Evolutionary conservation across 2,888 invertebrate genomes (phyloP).

Genomic region (Volucella zonaria): DNA sequence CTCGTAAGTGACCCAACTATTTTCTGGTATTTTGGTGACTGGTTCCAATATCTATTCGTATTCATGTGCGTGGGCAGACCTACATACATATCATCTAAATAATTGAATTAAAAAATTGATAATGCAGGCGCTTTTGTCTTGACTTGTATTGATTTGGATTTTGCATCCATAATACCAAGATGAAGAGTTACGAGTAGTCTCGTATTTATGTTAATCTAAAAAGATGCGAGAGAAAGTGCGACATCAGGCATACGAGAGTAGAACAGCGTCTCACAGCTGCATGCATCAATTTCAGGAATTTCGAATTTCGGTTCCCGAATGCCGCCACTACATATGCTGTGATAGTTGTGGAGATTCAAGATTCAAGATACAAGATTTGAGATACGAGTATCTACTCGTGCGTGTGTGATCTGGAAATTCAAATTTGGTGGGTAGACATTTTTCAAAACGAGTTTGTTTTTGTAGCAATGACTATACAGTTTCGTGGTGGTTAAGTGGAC

Average conservation of each 20-base stretch:
- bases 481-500: slow-evolving; percentile 62
- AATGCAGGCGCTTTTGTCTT: slow-evolving; percentile 36
- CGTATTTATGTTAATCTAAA: slow-evolving; percentile 56
- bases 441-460: slow-evolving; percentile 29
- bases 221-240: slow-evolving; percentile 65
- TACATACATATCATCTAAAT: slow-evolving; percentile 28
- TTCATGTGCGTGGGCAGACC: slow-evolving; percentile 31
- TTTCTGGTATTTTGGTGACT: slow-evolving; percentile 15
- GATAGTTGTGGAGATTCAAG: slow-evolving; percentile 40
- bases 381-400: no score
- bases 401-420: slow-evolving; percentile 67
- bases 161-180: slow-evolving; percentile 46
- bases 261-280: slow-evolving; percentile 19
- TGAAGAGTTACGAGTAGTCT: no score
- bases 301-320: slow-evolving; percentile 37
- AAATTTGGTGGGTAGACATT: slow-evolving; percentile 58
- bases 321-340: not conserved
- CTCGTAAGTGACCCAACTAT: slow-evolving; percentile 47
- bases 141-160: slow-evolving; percentile 32
- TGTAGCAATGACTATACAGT: slow-evolving; percentile 30
- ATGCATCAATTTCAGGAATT: slow-evolving; percentile 46
- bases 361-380: no score
- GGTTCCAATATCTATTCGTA: slow-evolving; percentile 9
- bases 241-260: slow-evolving; percentile 9
- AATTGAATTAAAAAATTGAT: slow-evolving; percentile 56